Evolutionary conservation across 2,113 vertebrate species (phyloP).

Genomic region (Abramis brama): DNA sequence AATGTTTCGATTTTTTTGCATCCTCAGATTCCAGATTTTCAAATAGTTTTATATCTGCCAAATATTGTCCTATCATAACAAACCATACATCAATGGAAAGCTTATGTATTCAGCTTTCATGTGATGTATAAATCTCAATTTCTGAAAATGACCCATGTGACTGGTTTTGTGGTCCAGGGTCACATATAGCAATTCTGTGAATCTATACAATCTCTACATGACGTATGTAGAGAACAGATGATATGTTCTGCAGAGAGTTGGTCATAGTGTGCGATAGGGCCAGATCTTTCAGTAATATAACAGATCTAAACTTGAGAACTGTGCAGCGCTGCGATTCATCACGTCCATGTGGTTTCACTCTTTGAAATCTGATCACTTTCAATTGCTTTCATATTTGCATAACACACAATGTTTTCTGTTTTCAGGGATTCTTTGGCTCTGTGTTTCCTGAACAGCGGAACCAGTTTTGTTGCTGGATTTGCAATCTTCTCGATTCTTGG

Average conservation of each 20-base stretch:
- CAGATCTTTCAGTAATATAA: not conserved
- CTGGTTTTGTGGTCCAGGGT: too few species aligned
- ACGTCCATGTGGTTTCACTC: not conserved
- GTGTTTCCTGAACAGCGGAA: constrained; percentile 94
- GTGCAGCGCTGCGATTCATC: not conserved
- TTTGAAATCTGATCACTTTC: not conserved
- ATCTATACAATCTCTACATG: too few species aligned
- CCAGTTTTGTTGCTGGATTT: constrained; percentile 94
- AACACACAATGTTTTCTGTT: not conserved
- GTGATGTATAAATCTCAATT: too few species aligned
- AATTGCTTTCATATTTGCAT: not conserved
- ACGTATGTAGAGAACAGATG: not conserved
- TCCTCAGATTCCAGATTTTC: too few species aligned
- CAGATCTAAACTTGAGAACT: not conserved
- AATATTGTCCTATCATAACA: too few species aligned
- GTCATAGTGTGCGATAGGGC: not conserved
- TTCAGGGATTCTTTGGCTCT: constrained; percentile 90
- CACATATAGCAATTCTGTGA: too few species aligned
- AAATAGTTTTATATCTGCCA: too few species aligned
- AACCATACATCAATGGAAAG: too few species aligned
- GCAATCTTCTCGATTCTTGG: constrained; percentile 98
- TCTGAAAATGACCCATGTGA: too few species aligned
- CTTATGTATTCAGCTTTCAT: too few species aligned
- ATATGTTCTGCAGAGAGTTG: not conserved
- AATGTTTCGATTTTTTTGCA: too few species aligned